A percentile compares a stretch with the other conserved stretches of the same genome.
phyloP scores from a whole-genome alignment of 2,113 vertebrate genomes.

The Plecotus auritus region DNA sequence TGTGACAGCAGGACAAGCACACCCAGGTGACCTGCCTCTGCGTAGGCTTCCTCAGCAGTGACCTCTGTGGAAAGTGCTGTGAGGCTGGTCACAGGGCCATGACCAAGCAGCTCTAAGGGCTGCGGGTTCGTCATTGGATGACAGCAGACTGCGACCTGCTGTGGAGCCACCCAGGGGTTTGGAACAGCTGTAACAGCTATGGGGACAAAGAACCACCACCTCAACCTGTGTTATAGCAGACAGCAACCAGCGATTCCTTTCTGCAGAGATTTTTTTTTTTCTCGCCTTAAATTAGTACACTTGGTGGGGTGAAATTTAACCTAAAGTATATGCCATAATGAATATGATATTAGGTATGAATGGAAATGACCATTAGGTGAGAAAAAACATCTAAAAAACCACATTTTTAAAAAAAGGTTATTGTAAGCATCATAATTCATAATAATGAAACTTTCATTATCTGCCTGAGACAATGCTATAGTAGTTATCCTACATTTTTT shows the following conservation, averaged over 20 bases:
- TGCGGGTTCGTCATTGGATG: neutral
- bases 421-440: neutral
- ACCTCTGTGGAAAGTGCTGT: neutral
- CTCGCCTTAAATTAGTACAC: neutral
- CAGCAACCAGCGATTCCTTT: neutral
- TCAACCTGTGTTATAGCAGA: neutral
- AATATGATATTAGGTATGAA: neutral
- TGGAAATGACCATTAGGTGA: neutral
- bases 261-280: neutral
- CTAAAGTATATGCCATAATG: neutral
- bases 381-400: neutral
- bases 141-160: too few relatives aligned
- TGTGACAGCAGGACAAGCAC: neutral
- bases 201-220: neutral
- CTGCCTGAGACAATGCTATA: neutral
- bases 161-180: neutral
- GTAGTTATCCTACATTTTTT: neutral
- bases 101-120: neutral
- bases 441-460: neutral
- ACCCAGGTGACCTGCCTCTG: neutral
- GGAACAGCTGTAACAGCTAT: fast-evolving
- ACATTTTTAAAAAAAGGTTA: neutral
- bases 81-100: neutral
- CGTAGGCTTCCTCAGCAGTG: neutral
- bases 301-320: neutral